Evolutionary conservation across 1,140 invertebrate genomes (phyloP), one percentile per base, ranked within the genome.

Genomic region (Euura lappo): DNA sequence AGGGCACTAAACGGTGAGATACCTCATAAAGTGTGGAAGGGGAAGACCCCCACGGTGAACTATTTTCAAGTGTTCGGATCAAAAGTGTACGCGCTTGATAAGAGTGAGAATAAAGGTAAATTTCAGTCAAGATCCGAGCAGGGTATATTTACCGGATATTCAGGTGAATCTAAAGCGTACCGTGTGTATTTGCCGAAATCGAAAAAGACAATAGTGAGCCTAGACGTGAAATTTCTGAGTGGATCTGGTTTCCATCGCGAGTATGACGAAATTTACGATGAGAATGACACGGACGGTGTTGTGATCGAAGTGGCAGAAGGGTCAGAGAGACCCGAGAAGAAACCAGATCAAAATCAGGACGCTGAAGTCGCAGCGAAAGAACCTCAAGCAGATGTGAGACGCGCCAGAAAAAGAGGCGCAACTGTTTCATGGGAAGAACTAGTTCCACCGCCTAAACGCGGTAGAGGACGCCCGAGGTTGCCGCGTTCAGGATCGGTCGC

Each of bases 51-150:
- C 5, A 70, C 60, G 0, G 44, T 78, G 60, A 70, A 69, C 2
- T 68, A 79, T 70, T 70, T 78, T 11, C 72, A 66, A 71, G 65
- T 77, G 11, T 79, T 79, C 75, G 76, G 74, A 11, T 65, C 65
- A 43, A 74, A 72, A 69, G 73, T 45, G 3, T 78, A 66, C 11
- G 70, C 68, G 5, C 47, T 79, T 7, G 70, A 74, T 28, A 76
- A 76, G 64, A 74, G 45, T 46, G 65, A 70, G 11, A 51, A 51
- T 51, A 51, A 51, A 51, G 47, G 45, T 44, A 82, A 82, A 72
- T 74, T 78, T 10, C 71, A 79, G 6, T 43, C 46, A 2, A 80
- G 77, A 67, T 77, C 79, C 11, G 68, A 64, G 72, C 45, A 78
- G 67, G 72, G 76, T 71, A 77, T 65, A 10, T 72, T 72, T n/a